Percentiles rank a stretch among this genome's conserved stretches.
These are phyloP conservation scores for Galbula dea DNA, from an alignment of 2,113 vertebrate species.

Conservation along the genomic window DNA sequence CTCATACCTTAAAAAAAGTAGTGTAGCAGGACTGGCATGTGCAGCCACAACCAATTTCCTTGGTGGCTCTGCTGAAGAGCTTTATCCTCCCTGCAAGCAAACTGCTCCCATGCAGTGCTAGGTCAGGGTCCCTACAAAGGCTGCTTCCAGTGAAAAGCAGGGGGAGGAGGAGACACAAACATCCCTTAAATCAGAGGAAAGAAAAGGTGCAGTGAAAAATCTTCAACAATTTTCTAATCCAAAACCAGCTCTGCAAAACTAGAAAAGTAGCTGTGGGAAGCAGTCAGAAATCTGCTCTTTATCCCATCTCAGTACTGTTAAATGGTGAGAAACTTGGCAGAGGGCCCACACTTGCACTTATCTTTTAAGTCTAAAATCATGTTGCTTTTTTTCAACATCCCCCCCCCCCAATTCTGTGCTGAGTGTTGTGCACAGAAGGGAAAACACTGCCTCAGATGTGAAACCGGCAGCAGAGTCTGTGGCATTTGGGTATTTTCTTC, in stretches of 20 bases:
- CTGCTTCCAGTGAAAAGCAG: neutral
- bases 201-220: neutral
- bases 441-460: slow-evolving; percentile 55
- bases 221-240: slow-evolving; percentile 32
- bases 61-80: neutral
- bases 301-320: slow-evolving; percentile 44
- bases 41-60: neutral
- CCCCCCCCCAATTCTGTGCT: slow-evolving; percentile 3
- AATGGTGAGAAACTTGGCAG: slow-evolving; percentile 64
- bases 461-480: neutral
- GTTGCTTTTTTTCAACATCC: neutral
- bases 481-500: slow-evolving; percentile 9
- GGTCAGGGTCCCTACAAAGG: neutral
- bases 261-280: slow-evolving; percentile 52
- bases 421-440: slow-evolving; percentile 21
- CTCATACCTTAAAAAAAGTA: neutral
- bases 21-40: neutral
- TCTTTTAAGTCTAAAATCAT: slow-evolving; percentile 44
- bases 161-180: neutral
- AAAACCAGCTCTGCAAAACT: slow-evolving; percentile 18
- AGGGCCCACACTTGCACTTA: slow-evolving; percentile 47
- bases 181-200: neutral
- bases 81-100: neutral
- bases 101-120: neutral
- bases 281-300: slow-evolving; percentile 58